Evolutionary conservation across 2,888 invertebrate genomes (phyloP).

Genomic region (Chironomus riparius): DNA sequence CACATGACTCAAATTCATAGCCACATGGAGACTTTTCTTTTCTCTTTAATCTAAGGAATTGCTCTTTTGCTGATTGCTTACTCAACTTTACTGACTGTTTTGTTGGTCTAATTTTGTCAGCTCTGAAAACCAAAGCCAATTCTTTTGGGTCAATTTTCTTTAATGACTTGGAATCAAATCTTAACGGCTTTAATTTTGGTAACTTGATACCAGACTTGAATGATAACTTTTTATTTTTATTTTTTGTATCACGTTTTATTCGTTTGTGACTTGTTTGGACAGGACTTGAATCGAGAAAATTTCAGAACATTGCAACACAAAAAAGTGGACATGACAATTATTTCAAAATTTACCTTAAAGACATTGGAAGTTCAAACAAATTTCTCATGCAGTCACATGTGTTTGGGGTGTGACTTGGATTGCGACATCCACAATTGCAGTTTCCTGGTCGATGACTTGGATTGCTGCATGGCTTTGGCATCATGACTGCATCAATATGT

Average conservation of each 20-base stretch:
- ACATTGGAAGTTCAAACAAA: background rate
- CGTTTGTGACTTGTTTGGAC: background rate
- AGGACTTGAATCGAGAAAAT: background rate
- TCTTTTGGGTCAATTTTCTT: constrained; percentile 8
- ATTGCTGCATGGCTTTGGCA: constrained; percentile 13
- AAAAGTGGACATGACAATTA: background rate
- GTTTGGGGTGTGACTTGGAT: background rate
- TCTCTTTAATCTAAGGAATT: background rate
- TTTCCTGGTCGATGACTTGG: background rate
- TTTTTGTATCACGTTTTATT: constrained; percentile 4
- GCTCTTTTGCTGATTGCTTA: background rate
- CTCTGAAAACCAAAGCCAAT: background rate
- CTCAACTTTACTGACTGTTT: background rate
- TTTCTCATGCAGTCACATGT: background rate
- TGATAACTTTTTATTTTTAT: background rate
- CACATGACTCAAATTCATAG: constrained; percentile 19
- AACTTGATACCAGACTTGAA: background rate
- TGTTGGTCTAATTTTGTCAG: too few relatives aligned
- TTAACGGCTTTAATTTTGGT: background rate
- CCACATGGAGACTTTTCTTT: background rate
- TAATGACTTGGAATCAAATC: too few relatives aligned
- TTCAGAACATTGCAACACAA: background rate
- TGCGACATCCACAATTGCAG: constrained; percentile 20
- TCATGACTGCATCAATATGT: constrained; percentile 4
- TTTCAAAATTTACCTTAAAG: background rate